Percentiles rank a stretch among this genome's conserved stretches.
These are phyloP conservation scores for Solen grandis DNA, from an alignment of 1,140 invertebrate genomes.

Conservation along the genomic window DNA sequence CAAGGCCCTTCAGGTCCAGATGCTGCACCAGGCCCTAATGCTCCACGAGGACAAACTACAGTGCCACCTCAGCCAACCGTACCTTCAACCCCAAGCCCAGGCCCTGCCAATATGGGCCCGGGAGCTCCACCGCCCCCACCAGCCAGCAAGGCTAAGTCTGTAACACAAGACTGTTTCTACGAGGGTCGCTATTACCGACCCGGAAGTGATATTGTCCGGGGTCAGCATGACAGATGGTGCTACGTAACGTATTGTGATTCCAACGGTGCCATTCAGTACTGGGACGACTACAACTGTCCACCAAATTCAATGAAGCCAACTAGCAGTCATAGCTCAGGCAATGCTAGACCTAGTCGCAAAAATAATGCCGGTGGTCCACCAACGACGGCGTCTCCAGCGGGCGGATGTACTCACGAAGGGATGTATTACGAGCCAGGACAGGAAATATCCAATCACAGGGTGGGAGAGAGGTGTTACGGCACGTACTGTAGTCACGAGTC, in stretches of 20 bases:
- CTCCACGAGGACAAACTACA: background rate
- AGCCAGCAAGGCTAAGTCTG: background rate
- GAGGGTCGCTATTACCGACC: constrained; percentile 40
- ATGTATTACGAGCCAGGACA: constrained; percentile 46
- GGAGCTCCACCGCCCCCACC: background rate
- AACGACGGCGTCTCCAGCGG: background rate
- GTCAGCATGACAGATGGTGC: constrained; percentile 44
- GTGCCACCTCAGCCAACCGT: background rate
- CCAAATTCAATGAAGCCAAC: constrained; percentile 51
- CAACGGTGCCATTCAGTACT: constrained; percentile 42
- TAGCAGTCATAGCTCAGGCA: constrained; percentile 28
- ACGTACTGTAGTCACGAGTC: constrained; percentile 44
- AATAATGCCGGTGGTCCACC: background rate
- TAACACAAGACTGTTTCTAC: constrained; percentile 49
- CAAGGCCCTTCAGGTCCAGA: background rate
- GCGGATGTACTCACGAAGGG: constrained; percentile 25
- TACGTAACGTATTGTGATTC: constrained; percentile 52
- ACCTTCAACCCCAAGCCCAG: background rate
- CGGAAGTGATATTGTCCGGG: constrained; percentile 45
- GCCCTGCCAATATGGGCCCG: background rate
- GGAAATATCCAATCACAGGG: constrained; percentile 43
- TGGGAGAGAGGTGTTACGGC: constrained; percentile 50
- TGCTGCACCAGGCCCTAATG: background rate
- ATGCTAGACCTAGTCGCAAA: background rate
- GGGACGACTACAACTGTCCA: constrained; percentile 54